Conservation (phyloP, 2,888 invertebrate species). For the Crematogaster levior region DNA sequence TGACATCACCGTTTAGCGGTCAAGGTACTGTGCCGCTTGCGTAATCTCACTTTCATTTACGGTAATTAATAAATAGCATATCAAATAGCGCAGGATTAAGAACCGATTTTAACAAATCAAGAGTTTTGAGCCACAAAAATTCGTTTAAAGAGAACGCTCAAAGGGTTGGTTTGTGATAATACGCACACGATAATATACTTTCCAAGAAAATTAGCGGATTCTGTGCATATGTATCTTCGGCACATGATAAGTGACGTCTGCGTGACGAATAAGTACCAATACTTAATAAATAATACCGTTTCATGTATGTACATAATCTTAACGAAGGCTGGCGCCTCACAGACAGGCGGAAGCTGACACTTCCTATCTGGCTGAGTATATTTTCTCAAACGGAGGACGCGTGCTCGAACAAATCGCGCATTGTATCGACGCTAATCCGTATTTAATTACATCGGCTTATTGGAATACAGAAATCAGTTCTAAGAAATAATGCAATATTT, state of each 20-base stretch:
- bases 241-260: neutral
- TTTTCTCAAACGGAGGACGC: constrained; percentile 61
- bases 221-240: neutral
- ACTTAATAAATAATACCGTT: constrained; percentile 15
- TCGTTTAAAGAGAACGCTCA: neutral
- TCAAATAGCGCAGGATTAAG: neutral
- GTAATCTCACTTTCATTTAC: constrained; percentile 75
- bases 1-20: constrained; percentile 67
- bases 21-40: constrained; percentile 52
- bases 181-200: neutral
- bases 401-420: constrained; percentile 29
- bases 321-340: constrained; percentile 43
- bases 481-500: constrained; percentile 5
- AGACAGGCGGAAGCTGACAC: constrained; percentile 60
- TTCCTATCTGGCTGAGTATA: constrained; percentile 69
- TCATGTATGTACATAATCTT: constrained; percentile 28
- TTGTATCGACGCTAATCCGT: constrained; percentile 12
- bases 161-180: neutral
- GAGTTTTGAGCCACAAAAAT: neutral
- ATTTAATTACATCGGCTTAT: constrained; percentile 48
- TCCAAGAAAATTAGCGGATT: neutral
- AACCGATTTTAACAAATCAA: neutral
- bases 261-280: neutral
- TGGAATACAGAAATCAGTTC: neutral
- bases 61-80: constrained; percentile 7